phyloP scores from a whole-genome alignment of 2,888 invertebrate species.

The Megamerina dolium region DNA sequence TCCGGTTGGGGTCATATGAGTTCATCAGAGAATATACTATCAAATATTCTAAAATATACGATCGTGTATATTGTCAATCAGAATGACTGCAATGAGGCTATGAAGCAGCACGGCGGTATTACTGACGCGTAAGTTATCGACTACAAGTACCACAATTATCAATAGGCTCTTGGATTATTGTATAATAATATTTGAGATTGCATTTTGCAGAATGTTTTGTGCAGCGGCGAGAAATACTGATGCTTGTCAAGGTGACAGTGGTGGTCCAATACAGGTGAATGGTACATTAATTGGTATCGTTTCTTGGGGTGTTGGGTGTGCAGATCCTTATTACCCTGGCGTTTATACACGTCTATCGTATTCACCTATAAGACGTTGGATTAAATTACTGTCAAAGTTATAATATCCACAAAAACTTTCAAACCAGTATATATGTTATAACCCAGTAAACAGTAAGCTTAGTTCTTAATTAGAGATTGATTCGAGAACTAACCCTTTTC shows the following conservation, averaged over 20 bases:
- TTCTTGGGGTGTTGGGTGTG: slow-evolving; percentile 45
- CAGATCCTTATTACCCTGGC: slow-evolving; percentile 43
- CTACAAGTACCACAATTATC: too few species aligned
- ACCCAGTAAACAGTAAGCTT: too few species aligned
- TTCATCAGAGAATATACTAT: slow-evolving; percentile 29
- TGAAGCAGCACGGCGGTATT: slow-evolving; percentile 35
- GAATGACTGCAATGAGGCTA: slow-evolving; percentile 28
- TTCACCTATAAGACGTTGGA: slow-evolving; percentile 39
- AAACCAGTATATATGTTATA: too few species aligned
- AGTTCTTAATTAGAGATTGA: too few species aligned
- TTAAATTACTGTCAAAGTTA: slow-evolving; percentile 35
- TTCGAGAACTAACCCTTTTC: too few species aligned
- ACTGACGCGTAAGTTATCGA: slow-evolving; percentile 44
- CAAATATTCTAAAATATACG: slow-evolving; percentile 35
- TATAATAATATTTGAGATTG: neutral
- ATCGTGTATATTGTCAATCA: slow-evolving; percentile 37
- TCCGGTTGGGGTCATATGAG: slow-evolving; percentile 45
- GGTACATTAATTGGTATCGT: slow-evolving; percentile 39
- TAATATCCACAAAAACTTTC: too few species aligned
- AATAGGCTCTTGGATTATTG: neutral
- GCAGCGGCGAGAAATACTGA: slow-evolving; percentile 39
- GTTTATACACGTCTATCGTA: slow-evolving; percentile 40
- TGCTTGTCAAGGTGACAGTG: slow-evolving; percentile 45
- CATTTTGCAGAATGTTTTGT: slow-evolving; percentile 36
- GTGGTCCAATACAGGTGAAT: slow-evolving; percentile 37